These are phyloP conservation scores for Poecilia wingei DNA, from an alignment of 2,797 vertebrate genomes.

Conservation along the genomic window DNA sequence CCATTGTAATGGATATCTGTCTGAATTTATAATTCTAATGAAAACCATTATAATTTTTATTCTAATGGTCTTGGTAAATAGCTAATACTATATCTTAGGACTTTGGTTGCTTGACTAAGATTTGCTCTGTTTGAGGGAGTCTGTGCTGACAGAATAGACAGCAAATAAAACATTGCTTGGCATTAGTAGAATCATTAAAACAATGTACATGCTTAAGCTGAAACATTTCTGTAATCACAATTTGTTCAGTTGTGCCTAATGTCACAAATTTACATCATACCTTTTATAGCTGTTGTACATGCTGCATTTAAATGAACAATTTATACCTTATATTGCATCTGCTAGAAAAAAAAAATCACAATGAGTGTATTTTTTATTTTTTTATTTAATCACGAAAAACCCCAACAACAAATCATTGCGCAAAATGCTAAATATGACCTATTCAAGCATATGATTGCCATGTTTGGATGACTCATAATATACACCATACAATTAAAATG, in stretches of 20 bases:
- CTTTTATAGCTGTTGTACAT: neutral
- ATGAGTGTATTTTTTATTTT: neutral
- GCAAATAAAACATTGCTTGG: neutral
- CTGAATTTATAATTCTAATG: no score
- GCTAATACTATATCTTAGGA: neutral
- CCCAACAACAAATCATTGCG: neutral
- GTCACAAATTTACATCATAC: neutral
- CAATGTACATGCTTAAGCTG: neutral
- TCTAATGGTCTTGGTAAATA: neutral
- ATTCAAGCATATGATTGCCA: neutral
- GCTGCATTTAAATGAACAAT: neutral
- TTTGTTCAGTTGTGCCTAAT: neutral
- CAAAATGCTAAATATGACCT: neutral
- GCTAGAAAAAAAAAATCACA: neutral
- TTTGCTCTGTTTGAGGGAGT: neutral
- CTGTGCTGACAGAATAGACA: neutral
- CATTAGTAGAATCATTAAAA: neutral
- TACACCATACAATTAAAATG: neutral
- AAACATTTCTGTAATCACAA: neutral
- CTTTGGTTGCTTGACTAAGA: neutral
- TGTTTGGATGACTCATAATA: neutral
- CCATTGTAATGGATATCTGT: neutral
- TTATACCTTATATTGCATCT: neutral
- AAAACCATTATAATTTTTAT: neutral
- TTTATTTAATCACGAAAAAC: neutral